Conservation (phyloP, 2,797 vertebrate species). For the Cirrhinus molitorella region DNA sequence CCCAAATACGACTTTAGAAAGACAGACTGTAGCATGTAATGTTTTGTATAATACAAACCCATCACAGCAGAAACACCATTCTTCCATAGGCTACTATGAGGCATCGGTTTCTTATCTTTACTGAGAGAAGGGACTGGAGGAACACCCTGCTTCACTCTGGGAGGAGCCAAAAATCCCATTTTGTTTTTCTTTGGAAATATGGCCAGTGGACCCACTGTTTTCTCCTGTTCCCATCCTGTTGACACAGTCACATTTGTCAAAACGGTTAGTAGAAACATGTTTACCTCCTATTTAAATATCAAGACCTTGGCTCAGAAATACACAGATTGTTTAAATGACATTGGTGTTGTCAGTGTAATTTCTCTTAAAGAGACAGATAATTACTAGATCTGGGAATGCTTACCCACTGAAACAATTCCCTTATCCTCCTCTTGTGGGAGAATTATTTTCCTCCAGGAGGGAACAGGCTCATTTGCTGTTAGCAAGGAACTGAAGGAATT, state of each 20-base stretch:
- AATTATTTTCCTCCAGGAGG: not conserved
- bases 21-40: not conserved
- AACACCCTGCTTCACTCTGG: slow-evolving; percentile 39
- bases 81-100: slow-evolving; percentile 29
- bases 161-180: slow-evolving; percentile 19
- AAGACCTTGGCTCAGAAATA: not conserved
- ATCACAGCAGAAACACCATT: not conserved
- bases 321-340: not conserved
- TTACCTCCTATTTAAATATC: not conserved
- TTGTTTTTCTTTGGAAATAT: slow-evolving; percentile 26
- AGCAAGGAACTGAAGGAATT: not conserved
- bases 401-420: not conserved
- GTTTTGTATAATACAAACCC: slow-evolving; percentile 20
- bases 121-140: not conserved
- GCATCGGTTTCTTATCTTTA: slow-evolving; percentile 32
- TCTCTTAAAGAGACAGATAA: not conserved
- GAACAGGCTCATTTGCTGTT: not conserved
- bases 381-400: not conserved
- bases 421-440: slow-evolving; percentile 3
- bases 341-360: too few species aligned
- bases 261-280: not conserved
- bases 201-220: slow-evolving; percentile 42
- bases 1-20: not conserved
- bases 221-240: slow-evolving; percentile 36
- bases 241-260: not conserved